Base-by-base conservation (phyloP, 1,140 invertebrate genomes). In the Cydia strobilella region DNA sequence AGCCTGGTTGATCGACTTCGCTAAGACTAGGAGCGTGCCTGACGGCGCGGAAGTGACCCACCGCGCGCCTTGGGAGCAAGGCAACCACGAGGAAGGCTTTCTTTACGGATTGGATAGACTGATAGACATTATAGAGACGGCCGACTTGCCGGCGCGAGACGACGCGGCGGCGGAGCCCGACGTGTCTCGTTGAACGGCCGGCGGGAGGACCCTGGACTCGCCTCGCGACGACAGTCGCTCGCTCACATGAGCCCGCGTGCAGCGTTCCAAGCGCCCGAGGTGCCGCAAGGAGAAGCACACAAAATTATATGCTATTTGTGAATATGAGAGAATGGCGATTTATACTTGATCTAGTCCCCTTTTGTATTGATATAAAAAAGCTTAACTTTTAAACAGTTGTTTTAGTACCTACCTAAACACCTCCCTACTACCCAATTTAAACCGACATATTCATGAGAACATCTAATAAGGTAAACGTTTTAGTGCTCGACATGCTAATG, bases 1-100 rank as follows among this genome's bases (percentile, higher is more conserved):
- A 72, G 97, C 97, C 3, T 99, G 98, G 98, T 94, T 99, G 76
- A 99, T 99, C 74, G 98, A 99, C 87, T 99, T 99, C 93, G 98
- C 97, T 15, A 99, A 99, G 86, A 98, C 97, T 0, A 94, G 96
- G 15, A 94, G 94, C 65, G 91, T 99, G 35, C 97, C 97, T 0
- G 93, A 95, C 35, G 95, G 95, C 13, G 81, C 95, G 13, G 93
- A 86, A 71, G 94, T 99, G 3, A 95, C 95, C 72, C 98, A 99
- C 87, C 94, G 97, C 65, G 93, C 90, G 13, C 90, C 94, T 31
- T 99, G 98, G 98, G 86, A 94, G 51, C 95, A 97, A 79, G 98
- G 98, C 13, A 99, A 99, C 86, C 97, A 98, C 81, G 98, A 99
- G 92, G 98, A 99, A 91, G 98, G 98, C 7, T 97, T 99, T 82